Base-by-base conservation (phyloP, 2,113 vertebrate species). In the Brienomyrus longianalis region DNA sequence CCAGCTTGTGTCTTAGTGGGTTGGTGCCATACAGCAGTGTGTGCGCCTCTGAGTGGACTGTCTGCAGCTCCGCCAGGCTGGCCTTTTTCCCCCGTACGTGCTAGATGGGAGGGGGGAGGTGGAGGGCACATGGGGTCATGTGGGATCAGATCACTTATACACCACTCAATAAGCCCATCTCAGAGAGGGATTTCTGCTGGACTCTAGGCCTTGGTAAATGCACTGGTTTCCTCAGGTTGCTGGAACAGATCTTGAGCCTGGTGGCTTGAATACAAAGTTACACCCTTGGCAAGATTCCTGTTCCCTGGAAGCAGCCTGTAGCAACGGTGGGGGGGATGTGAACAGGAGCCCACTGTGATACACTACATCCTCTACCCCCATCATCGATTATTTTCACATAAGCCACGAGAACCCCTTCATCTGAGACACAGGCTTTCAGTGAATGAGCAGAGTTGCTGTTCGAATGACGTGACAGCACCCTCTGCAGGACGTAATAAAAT, bases 11-110 rank as follows among this genome's bases (percentile, higher is more conserved):
- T 89, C 98, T 95, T 91, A 99, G 96, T 27, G 98, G 98, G 95
- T 99, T 99, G n/a, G 98, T 99, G 94, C 98, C 98, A 0, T 99
- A 99, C 54, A 99, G 96, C 90, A 98, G 94, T 0, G 98, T 95
- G 19, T 99, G 98, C 1, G 97, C 95, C 93, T 99, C 98, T 0
- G 98, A 98, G 95, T 99, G 98, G 86, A 99, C 97, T 0, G 95
- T 98, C 95, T 98, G 98, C 83, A 99, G 94, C 93, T 99, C 98
- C 93, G 99, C 98, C 92, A 98, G 94, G 0, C 98, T 98, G 51
- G 98, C 98, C 93, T 99, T 99, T 77, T 98, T 97, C 84, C 98
- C 98, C 0, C 98, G 97, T 92, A 99, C 97, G 90, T 97, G 98
- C 98, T 99, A 93, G 0, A 89, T 2, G 21, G 17, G 86, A 13